Conservation (phyloP, 2,888 invertebrate species). For the Rhyacophila evoluta region DNA sequence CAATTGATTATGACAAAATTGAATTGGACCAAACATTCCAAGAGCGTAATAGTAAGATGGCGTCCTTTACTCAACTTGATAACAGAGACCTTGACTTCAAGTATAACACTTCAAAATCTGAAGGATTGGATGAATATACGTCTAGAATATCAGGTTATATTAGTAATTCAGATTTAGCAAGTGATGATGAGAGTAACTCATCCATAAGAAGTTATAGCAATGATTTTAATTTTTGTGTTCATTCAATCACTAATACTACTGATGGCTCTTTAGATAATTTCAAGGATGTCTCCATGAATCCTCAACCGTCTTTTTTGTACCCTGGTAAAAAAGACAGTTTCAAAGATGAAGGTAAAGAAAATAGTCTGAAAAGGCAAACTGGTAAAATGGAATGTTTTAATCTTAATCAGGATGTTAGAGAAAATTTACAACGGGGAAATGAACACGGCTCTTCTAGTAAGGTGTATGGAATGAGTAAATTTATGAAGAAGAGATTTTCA, state of each 20-base stretch:
- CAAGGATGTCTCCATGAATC: neutral
- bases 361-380: conserved; percentile 63
- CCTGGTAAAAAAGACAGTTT: conserved; percentile 27
- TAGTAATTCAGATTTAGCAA: conserved; percentile 22
- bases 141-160: neutral
- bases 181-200: conserved; percentile 48
- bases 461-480: conserved; percentile 50
- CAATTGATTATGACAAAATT: conserved; percentile 23
- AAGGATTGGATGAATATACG: neutral
- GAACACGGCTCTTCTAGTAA: conserved; percentile 8
- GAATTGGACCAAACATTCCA: conserved; percentile 44
- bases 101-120: neutral
- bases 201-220: conserved; percentile 41
- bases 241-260: neutral
- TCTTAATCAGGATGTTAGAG: conserved; percentile 62
- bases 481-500: conserved; percentile 43
- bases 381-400: conserved; percentile 68
- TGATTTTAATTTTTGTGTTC: conserved; percentile 38
- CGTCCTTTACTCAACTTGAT: neutral
- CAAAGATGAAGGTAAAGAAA: conserved; percentile 55
- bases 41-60: neutral
- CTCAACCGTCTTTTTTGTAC: conserved; percentile 46
- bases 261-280: neutral
- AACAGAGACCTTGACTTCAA: neutral
- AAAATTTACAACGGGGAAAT: conserved; percentile 65